phyloP scores from a whole-genome alignment of 2,888 invertebrate species.

The Apomyelois bistriatella region DNA sequence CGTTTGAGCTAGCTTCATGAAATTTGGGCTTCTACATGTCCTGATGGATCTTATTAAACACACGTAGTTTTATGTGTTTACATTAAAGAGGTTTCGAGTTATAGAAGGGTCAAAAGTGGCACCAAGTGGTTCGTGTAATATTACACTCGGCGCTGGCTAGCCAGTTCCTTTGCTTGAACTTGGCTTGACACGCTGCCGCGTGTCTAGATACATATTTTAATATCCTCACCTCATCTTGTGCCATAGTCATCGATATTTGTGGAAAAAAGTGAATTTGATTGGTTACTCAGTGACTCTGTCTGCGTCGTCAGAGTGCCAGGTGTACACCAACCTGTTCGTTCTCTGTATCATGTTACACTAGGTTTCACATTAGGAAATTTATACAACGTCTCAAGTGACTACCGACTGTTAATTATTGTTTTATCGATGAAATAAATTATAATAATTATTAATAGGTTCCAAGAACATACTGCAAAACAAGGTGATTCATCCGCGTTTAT shows the following conservation, averaged over 20 bases:
- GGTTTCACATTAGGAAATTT: conserved; percentile 79
- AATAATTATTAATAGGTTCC: conserved; percentile 71
- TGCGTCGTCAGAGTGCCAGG: conserved; percentile 47
- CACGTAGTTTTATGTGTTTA: no score
- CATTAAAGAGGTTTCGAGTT: no score
- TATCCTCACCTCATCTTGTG: background rate
- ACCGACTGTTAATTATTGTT: conserved; percentile 74
- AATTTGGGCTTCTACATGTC: no score
- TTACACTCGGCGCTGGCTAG: no score
- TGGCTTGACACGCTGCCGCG: no score
- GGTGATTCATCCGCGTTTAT: conserved; percentile 66
- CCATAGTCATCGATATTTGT: conserved; percentile 44
- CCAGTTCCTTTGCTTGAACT: no score
- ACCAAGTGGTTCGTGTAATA: no score
- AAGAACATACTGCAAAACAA: conserved; percentile 74
- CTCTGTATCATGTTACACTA: conserved; percentile 68
- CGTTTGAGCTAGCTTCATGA: no score
- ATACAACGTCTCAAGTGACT: conserved; percentile 75
- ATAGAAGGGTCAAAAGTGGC: no score
- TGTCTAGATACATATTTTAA: conserved; percentile 2
- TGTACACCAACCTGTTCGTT: conserved; percentile 64
- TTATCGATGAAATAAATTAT: conserved; percentile 73
- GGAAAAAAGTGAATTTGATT: conserved; percentile 50
- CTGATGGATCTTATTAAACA: no score
- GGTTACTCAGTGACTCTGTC: conserved; percentile 25